Percentiles rank a stretch among this genome's conserved stretches.
These are phyloP conservation scores for Stratiolaelaps scimitus DNA, from an alignment of 1,140 invertebrate genomes.

Conservation along the genomic window DNA sequence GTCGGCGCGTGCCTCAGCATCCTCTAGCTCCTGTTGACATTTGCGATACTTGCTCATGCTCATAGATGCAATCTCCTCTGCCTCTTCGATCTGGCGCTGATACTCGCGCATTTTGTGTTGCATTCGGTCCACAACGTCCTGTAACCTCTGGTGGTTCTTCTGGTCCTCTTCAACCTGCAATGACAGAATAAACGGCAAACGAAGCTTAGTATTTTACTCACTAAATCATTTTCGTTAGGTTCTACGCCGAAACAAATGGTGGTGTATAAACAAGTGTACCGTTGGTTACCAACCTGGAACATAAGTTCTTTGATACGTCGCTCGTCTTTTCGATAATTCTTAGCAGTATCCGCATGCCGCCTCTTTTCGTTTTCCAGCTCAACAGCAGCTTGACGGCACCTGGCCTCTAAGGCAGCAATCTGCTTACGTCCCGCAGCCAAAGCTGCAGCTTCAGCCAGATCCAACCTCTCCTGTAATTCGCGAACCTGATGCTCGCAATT, in stretches of 20 bases:
- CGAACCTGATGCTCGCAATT: slow-evolving; percentile 43
- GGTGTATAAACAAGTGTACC: no score
- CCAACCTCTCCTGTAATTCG: slow-evolving; percentile 46
- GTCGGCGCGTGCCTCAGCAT: slow-evolving; percentile 48
- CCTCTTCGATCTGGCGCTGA: slow-evolving; percentile 26
- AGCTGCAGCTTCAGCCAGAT: slow-evolving; percentile 46
- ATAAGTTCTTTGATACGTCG: slow-evolving; percentile 46
- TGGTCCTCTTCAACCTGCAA: slow-evolving; percentile 39
- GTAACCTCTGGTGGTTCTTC: slow-evolving; percentile 40
- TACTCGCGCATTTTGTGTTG: slow-evolving; percentile 36
- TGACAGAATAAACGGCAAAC: slow-evolving; percentile 42
- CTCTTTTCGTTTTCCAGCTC: slow-evolving; percentile 94
- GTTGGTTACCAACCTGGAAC: slow-evolving; percentile 6
- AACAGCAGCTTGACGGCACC: slow-evolving; percentile 42
- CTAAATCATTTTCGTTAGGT: no score
- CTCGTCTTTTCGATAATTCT: slow-evolving; percentile 45
- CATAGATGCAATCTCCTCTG: slow-evolving; percentile 47
- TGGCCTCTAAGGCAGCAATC: slow-evolving; percentile 44
- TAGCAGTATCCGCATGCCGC: slow-evolving; percentile 75
- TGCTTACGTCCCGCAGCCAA: slow-evolving; percentile 47
- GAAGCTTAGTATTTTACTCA: no score
- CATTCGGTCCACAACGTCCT: slow-evolving; percentile 47
- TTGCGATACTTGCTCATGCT: slow-evolving; percentile 43
- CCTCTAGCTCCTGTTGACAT: slow-evolving; percentile 45
- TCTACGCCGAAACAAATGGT: no score